Conservation (phyloP, 2,797 vertebrate species). For the Denticeps clupeoides region DNA sequence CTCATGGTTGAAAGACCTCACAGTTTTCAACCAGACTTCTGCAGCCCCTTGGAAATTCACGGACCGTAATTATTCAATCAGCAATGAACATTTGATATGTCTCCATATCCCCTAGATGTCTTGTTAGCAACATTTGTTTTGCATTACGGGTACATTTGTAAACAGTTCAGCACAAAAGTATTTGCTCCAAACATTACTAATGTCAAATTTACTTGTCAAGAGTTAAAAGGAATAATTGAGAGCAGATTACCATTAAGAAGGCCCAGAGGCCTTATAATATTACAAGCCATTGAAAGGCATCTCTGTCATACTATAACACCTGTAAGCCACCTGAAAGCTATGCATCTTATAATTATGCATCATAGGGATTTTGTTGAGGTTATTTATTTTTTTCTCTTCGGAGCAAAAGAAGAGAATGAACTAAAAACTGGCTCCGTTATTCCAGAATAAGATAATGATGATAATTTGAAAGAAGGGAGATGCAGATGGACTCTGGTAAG, state of each 20-base stretch:
- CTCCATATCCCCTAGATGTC: conserved; percentile 36
- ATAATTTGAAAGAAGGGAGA: conserved; percentile 12
- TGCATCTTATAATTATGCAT: no score
- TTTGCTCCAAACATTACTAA: conserved; percentile 34
- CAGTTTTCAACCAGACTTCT: no score
- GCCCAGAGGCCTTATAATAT: conserved; percentile 24
- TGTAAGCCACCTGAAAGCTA: no score
- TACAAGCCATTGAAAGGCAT: no score
- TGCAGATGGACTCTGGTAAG: conserved; percentile 16
- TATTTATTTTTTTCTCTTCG: background rate
- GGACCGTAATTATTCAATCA: conserved; percentile 43
- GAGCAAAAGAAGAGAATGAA: background rate
- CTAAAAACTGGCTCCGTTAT: background rate
- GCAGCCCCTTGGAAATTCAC: conserved; percentile 29
- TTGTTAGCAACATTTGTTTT: conserved; percentile 54
- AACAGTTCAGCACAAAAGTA: conserved; percentile 29
- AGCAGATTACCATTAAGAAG: conserved; percentile 34
- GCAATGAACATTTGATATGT: conserved; percentile 34
- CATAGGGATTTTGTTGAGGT: no score
- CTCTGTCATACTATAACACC: no score
- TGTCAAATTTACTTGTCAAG: conserved; percentile 49
- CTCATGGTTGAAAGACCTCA: no score
- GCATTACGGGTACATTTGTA: conserved; percentile 38
- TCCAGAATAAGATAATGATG: conserved; percentile 22
- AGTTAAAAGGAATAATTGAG: conserved; percentile 44